A percentile compares a stretch with the other conserved stretches of the same genome.
Conservation (phyloP, 2,797 vertebrate species). For the Falco peregrinus region DNA sequence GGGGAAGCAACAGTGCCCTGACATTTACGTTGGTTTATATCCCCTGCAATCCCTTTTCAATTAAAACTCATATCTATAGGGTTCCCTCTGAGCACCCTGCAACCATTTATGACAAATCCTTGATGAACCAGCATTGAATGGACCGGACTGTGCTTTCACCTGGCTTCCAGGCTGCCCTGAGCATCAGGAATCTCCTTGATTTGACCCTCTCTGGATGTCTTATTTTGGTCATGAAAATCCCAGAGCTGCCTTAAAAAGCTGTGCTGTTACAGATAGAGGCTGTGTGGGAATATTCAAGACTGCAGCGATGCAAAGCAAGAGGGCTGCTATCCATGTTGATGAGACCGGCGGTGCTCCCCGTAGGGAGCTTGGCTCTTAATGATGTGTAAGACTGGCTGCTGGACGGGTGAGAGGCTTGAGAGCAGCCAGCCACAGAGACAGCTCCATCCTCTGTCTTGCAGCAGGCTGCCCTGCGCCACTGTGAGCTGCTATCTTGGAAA, state of each 20-base stretch:
- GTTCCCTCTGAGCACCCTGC: background rate
- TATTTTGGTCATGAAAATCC: constrained; percentile 15
- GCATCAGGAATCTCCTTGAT: background rate
- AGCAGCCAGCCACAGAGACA: background rate
- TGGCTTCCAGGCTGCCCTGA: background rate
- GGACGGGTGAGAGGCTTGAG: background rate
- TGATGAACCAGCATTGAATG: background rate
- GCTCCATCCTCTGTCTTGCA: background rate
- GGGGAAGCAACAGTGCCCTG: constrained; percentile 37
- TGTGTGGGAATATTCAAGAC: constrained; percentile 8
- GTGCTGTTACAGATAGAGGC: background rate
- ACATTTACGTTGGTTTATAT: constrained; percentile 54
- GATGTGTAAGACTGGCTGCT: constrained; percentile 56
- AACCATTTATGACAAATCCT: background rate
- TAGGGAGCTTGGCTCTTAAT: constrained; percentile 47
- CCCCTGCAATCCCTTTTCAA: constrained; percentile 42
- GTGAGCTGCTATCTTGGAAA: background rate
- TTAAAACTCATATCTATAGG: constrained; percentile 29
- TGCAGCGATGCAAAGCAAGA: constrained; percentile 38
- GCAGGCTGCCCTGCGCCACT: background rate
- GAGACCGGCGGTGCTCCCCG: background rate
- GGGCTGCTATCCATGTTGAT: constrained; percentile 24
- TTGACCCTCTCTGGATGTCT: constrained; percentile 17
- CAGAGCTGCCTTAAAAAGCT: constrained; percentile 32
- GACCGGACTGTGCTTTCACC: background rate